A percentile compares a stretch with the other conserved stretches of the same genome.
phyloP scores from a whole-genome alignment of 2,888 invertebrate species.

The Cacoxenus indagator region DNA sequence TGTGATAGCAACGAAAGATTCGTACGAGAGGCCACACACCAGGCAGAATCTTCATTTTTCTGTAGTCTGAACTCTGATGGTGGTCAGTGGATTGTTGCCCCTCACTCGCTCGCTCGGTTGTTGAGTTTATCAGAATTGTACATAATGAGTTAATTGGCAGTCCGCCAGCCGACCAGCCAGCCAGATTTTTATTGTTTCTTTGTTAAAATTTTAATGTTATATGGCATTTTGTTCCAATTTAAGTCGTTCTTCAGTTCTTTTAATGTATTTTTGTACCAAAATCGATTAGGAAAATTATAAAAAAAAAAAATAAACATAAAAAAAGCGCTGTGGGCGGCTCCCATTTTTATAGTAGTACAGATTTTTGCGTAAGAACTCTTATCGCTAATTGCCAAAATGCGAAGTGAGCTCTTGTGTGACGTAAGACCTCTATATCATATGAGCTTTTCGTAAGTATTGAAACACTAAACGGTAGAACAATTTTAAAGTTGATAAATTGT shows the following conservation, averaged over 20 bases:
- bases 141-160: constrained; percentile 70
- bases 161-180: no score
- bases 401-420: neutral
- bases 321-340: neutral
- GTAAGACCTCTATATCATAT: neutral
- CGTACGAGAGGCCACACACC: neutral
- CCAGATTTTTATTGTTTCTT: constrained; percentile 62
- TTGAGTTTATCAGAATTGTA: constrained; percentile 61
- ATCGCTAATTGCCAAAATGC: constrained; percentile 39
- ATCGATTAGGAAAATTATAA: constrained; percentile 44
- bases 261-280: constrained; percentile 50
- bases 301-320: constrained; percentile 20
- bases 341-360: neutral
- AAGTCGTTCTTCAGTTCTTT: constrained; percentile 7
- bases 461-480: no score
- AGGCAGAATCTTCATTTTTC: neutral
- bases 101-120: constrained; percentile 26
- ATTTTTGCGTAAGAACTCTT: constrained; percentile 38
- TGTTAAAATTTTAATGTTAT: constrained; percentile 16
- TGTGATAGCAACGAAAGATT: neutral
- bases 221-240: constrained; percentile 24
- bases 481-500: no score
- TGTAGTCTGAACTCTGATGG: neutral
- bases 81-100: no score
- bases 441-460: neutral